Conservation (phyloP, 1,140 invertebrate species). For the Drosophila nannoptera region DNA sequence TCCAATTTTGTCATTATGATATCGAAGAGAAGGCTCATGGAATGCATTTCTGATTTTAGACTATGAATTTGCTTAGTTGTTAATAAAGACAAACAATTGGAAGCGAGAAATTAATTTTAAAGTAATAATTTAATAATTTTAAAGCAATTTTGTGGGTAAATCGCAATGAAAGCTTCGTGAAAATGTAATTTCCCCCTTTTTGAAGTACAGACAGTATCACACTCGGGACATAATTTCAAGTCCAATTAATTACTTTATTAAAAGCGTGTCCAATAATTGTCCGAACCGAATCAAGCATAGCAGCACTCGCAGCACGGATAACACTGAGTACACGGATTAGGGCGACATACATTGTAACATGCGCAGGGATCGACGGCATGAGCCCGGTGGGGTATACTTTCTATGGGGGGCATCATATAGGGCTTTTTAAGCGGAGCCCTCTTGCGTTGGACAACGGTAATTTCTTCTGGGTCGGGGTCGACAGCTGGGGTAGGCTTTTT, state of each 20-base stretch:
- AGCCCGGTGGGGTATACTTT: too few relatives aligned
- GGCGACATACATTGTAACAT: background rate
- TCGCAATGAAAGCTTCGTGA: background rate
- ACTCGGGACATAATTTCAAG: too few relatives aligned
- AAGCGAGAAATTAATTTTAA: constrained; percentile 16
- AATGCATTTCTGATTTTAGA: constrained; percentile 4
- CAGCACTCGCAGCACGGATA: constrained; percentile 6
- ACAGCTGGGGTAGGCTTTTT: background rate
- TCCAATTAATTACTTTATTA: too few relatives aligned
- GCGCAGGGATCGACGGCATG: constrained; percentile 19
- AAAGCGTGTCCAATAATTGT: too few relatives aligned
- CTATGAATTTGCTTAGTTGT: background rate
- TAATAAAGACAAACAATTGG: background rate
- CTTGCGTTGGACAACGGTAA: constrained; percentile 34
- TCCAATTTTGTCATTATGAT: constrained; percentile 30
- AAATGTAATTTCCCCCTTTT: background rate
- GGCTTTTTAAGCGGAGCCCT: too few relatives aligned
- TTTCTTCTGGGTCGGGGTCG: constrained; percentile 17
- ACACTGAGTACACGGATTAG: too few relatives aligned
- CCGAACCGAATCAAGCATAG: background rate
- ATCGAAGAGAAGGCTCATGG: constrained; percentile 41
- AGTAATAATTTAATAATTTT: constrained; percentile 5
- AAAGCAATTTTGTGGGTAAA: constrained; percentile 10
- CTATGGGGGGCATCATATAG: too few relatives aligned
- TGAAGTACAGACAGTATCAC: too few relatives aligned